Conservation (phyloP, 2,797 vertebrate species). For the Chromobotia macracanthus region DNA sequence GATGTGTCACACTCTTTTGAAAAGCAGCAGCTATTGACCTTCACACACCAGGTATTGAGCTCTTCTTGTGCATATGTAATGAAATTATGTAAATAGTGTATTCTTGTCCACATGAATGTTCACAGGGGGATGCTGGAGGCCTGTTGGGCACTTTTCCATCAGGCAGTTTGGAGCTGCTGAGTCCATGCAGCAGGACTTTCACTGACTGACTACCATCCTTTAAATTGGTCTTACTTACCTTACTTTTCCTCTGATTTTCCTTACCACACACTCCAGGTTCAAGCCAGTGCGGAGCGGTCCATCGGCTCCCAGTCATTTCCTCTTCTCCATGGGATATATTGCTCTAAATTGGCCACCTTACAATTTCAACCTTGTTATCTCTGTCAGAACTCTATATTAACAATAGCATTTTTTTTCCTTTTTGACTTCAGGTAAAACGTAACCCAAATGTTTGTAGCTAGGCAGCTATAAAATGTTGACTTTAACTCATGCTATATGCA, state of each 20-base stretch:
- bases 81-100: slow-evolving; percentile 67
- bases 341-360: slow-evolving; percentile 66
- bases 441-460: background rate
- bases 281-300: background rate
- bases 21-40: slow-evolving; percentile 47
- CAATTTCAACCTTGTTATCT: slow-evolving; percentile 23
- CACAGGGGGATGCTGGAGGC: slow-evolving; percentile 61
- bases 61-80: slow-evolving; percentile 63
- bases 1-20: background rate
- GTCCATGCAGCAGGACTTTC: slow-evolving; percentile 65
- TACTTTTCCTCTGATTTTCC: too few species aligned
- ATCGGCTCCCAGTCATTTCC: slow-evolving; percentile 60
- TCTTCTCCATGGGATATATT: slow-evolving; percentile 65
- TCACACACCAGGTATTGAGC: slow-evolving; percentile 48
- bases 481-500: background rate
- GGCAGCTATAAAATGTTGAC: background rate
- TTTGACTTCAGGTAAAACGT: slow-evolving; percentile 3
- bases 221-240: slow-evolving; percentile 54
- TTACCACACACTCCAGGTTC: slow-evolving; percentile 24
- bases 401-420: background rate
- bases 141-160: slow-evolving; percentile 64
- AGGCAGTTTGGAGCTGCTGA: slow-evolving; percentile 65
- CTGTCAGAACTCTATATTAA: slow-evolving; percentile 6
- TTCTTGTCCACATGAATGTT: slow-evolving; percentile 66
- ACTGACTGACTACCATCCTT: slow-evolving; percentile 43